Evolutionary conservation across 2,113 vertebrate species (phyloP).

Genomic region (Notarius quadriscutis): DNA sequence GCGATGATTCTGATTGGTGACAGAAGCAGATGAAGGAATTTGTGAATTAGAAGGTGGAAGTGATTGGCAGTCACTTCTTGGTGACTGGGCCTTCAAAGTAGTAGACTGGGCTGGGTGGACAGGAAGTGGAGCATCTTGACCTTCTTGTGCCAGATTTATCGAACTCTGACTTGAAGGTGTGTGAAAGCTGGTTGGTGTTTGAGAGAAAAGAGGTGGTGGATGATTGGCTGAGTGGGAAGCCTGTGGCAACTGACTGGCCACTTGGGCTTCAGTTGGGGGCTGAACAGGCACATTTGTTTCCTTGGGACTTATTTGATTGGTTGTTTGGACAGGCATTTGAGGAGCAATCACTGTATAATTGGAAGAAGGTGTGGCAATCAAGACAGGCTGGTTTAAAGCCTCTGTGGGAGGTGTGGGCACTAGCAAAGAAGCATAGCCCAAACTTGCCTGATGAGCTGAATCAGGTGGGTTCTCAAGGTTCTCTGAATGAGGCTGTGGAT

Average conservation of each 20-base stretch:
- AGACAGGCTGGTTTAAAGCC: constrained; percentile 81
- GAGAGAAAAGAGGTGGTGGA: constrained; percentile 64
- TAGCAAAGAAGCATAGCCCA: constrained; percentile 87
- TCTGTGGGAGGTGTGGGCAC: constrained; percentile 79
- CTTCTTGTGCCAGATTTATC: constrained; percentile 75
- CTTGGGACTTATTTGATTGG: constrained; percentile 70
- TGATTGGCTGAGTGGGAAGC: constrained; percentile 61
- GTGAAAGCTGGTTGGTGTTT: constrained; percentile 61
- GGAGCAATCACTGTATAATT: constrained; percentile 80
- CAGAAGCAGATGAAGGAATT: constrained; percentile 53
- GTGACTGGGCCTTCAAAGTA: constrained; percentile 63
- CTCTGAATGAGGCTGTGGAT: constrained; percentile 75
- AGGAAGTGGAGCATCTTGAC: constrained; percentile 62
- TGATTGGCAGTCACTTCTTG: constrained; percentile 59
- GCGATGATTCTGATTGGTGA: constrained; percentile 66
- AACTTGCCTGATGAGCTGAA: constrained; percentile 79
- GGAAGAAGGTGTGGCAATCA: constrained; percentile 88
- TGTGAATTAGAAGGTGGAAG: constrained; percentile 62
- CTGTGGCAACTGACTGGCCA: constrained; percentile 60
- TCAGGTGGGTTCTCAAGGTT: constrained; percentile 96
- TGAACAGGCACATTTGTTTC: constrained; percentile 59
- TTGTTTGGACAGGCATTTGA: constrained; percentile 66
- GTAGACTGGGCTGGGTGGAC: constrained; percentile 62
- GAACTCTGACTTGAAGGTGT: constrained; percentile 63
- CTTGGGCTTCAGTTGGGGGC: constrained; percentile 55